Base-by-base conservation (phyloP, 2,888 invertebrate genomes). In the Ischnura elegans region DNA sequence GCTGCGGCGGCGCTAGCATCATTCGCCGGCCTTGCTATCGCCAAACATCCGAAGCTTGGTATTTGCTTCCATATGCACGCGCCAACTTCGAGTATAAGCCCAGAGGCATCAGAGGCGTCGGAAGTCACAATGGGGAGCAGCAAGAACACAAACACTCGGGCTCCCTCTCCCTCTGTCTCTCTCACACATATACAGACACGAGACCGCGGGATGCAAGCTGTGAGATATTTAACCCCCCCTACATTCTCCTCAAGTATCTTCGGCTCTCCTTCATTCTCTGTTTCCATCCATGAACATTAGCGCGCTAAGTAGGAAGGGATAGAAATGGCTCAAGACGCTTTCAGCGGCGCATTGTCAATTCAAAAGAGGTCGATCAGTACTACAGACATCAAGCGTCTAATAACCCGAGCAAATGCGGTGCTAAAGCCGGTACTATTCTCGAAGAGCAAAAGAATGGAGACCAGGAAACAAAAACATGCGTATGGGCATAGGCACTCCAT, bases 101-200 rank as follows among this genome's bases (percentile, higher is more conserved):
- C 90, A 43, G 55, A 90, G 90, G 90, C 90, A 61, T 61, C 90
- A 55, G 46, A 86, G 46, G 86, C 86, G 45, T 86, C 86, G 87
- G 55, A 55, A 55, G 90, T 90, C 90, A 90, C 90, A 90, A 90
- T 90, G 90, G 90, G 36, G 25, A 25, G 19, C 25, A 6, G 36
- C 55, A 42, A 43, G 61, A 90, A 42, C 87, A 43, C 21, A 25
- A 42, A 61, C 90, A 55, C 76, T 36, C 29, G 36, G 29, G 36
- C 76, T 36, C 29, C 8, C 29, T 55, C 47, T 47, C 6, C 6
- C 47, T 47, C 47, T 47, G 6, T 51, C 51, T 51, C 16, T 13
- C 51, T 51, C 13, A 61, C n/a, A 25, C 3, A 61, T 19, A n/a
- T 6, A 61, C n/a, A 61, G n/a, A n/a, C 42, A 90, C 61, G n/a